These are phyloP conservation scores for Hoplostethus atlanticus DNA, from an alignment of 2,797 vertebrate species.

Conservation along the genomic window DNA sequence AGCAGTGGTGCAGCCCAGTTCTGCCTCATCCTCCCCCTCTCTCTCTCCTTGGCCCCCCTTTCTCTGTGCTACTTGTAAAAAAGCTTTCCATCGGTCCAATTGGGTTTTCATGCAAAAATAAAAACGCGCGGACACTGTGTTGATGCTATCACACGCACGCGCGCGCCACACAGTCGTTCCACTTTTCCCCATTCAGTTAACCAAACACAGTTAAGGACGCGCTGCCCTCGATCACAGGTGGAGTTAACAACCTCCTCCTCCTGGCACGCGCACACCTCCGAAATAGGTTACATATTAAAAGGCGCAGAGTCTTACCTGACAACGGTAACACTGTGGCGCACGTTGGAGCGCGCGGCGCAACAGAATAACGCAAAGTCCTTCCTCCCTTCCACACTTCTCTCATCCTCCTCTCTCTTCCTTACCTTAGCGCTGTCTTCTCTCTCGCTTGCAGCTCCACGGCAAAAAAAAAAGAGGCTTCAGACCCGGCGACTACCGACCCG, in stretches of 20 bases:
- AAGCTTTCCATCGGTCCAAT: no score
- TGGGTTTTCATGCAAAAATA: no score
- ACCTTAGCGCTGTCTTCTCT: conserved; percentile 56
- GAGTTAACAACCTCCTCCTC: conserved; percentile 4
- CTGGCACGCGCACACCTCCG: background rate
- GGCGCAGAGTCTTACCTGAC: no score
- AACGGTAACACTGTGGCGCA: background rate
- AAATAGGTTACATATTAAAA: background rate
- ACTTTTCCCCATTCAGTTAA: conserved; percentile 21
- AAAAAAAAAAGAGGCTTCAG: conserved; percentile 48
- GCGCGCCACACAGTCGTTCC: no score
- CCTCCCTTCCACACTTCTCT: background rate
- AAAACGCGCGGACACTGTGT: no score
- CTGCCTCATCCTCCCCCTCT: background rate
- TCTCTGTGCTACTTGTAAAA: no score
- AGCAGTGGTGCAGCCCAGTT: conserved; percentile 34
- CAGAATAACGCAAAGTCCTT: background rate
- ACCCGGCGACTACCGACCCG: conserved; percentile 26
- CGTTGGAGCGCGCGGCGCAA: conserved; percentile 20
- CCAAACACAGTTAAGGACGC: conserved; percentile 11
- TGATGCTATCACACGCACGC: no score
- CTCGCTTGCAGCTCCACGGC: conserved; percentile 55
- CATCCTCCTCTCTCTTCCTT: conserved; percentile 22
- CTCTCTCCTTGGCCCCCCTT: no score
- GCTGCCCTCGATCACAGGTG: conserved; percentile 30